phyloP scores from a whole-genome alignment of 2,888 invertebrate species.

The Diogma glabrata region DNA sequence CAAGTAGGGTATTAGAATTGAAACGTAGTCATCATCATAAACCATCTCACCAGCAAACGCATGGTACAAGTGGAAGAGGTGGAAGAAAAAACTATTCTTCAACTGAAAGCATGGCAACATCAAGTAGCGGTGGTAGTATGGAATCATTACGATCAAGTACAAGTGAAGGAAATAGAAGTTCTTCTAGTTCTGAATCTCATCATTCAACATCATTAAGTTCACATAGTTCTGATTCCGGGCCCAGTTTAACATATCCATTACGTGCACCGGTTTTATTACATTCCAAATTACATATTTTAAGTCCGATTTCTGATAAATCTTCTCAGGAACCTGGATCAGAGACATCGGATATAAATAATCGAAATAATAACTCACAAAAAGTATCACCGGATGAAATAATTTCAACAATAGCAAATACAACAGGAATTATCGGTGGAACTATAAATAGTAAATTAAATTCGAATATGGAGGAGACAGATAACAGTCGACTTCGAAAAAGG shows the following conservation, averaged over 20 bases:
- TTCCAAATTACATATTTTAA: conserved; percentile 71
- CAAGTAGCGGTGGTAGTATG: conserved; percentile 79
- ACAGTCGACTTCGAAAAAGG: conserved; percentile 46
- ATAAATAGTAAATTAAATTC: conserved; percentile 33
- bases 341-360: conserved; percentile 67
- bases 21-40: conserved; percentile 48
- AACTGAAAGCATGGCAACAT: conserved; percentile 79
- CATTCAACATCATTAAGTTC: conserved; percentile 76
- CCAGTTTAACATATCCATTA: conserved; percentile 47
- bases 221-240: conserved; percentile 66
- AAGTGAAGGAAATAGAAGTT: conserved; percentile 77
- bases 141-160: conserved; percentile 78
- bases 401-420: conserved; percentile 9
- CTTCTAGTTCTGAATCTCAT: conserved; percentile 72
- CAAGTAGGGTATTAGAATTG: conserved; percentile 60
- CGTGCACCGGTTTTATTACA: conserved; percentile 59
- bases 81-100: conserved; percentile 40
- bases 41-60: conserved; percentile 29
- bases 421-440: conserved; percentile 22
- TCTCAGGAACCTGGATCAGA: conserved; percentile 78
- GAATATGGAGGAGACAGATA: conserved; percentile 1
- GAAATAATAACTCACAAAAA: conserved; percentile 67
- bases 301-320: conserved; percentile 82
- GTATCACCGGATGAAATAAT: conserved; percentile 56
- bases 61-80: conserved; percentile 39